These are phyloP conservation scores for Gnathonemus echidnorhynchus DNA, from an alignment of 2,113 vertebrate species.

Conservation along the genomic window DNA sequence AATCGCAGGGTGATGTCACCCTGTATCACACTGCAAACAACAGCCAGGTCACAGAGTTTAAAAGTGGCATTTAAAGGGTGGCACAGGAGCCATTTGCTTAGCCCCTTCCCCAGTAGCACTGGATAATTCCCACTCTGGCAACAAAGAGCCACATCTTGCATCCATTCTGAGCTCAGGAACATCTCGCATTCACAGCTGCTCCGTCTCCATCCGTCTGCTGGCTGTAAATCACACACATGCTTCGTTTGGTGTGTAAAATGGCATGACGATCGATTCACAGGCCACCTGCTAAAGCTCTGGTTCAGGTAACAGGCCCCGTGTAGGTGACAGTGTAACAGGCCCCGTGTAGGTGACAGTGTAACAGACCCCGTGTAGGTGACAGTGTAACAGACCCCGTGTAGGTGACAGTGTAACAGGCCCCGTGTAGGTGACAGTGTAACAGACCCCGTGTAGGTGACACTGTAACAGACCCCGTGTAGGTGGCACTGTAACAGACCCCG, in stretches of 20 bases:
- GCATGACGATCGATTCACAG: not conserved
- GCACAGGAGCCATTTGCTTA: not conserved
- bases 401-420: not conserved
- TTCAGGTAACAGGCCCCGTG: not conserved
- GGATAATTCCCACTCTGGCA: not conserved
- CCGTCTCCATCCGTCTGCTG: not conserved
- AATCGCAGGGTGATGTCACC: constrained; percentile 60
- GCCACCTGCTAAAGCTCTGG: not conserved
- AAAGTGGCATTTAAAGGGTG: constrained; percentile 7
- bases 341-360: not conserved
- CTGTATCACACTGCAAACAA: constrained; percentile 52
- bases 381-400: not conserved
- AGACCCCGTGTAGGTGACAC: not conserved
- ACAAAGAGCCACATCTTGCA: not conserved
- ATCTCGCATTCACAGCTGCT: not conserved
- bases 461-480: not conserved
- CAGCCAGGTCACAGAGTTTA: constrained; percentile 51
- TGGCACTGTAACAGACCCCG: not conserved
- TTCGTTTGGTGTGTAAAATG: not conserved
- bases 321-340: not conserved
- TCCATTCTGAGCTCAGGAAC: not conserved
- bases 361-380: not conserved
- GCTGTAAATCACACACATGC: not conserved
- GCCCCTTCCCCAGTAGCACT: not conserved
- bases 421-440: not conserved